Percentiles rank a stretch among this genome's conserved stretches.
Evolutionary conservation across 2,888 invertebrate species (phyloP).

Genomic region (Ptycholaimellus sp.): DNA sequence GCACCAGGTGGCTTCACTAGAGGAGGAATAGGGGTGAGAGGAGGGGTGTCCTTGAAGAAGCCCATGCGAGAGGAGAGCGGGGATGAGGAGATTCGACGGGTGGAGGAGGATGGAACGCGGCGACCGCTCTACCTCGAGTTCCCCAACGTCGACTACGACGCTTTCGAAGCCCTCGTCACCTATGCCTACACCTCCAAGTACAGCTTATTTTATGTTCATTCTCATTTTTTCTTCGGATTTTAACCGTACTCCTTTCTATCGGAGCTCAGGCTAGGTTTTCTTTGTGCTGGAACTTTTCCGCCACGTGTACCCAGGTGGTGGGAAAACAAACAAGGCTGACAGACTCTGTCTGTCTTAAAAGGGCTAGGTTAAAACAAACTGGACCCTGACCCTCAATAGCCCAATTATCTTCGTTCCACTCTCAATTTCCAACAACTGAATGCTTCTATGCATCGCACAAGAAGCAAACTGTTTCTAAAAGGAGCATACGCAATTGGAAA

Average conservation of each 20-base stretch:
- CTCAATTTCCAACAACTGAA: too few relatives aligned
- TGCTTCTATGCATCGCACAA: too few relatives aligned
- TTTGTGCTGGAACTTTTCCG: not conserved
- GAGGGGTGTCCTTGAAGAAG: too few relatives aligned
- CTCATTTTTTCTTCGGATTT: not conserved
- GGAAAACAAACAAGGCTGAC: not conserved
- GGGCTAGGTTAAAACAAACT: too few relatives aligned
- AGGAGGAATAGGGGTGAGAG: too few relatives aligned
- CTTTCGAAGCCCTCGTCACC: constrained; percentile 49
- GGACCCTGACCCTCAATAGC: too few relatives aligned
- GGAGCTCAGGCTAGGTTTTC: not conserved
- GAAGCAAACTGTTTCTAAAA: too few relatives aligned
- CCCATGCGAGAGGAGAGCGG: too few relatives aligned
- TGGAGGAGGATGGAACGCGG: too few relatives aligned
- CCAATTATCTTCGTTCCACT: too few relatives aligned
- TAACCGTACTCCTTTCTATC: not conserved
- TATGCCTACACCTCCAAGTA: constrained; percentile 55
- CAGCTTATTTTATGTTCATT: constrained; percentile 8
- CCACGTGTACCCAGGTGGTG: not conserved
- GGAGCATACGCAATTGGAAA: not conserved
- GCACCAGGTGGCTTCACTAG: not conserved
- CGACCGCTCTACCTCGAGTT: constrained; percentile 15
- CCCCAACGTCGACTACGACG: constrained; percentile 37
- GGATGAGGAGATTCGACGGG: too few relatives aligned
- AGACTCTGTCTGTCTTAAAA: too few relatives aligned